Evolutionary conservation across 2,113 vertebrate genomes (phyloP), one percentile per base, ranked within the genome.

Genomic region (Ia io): DNA sequence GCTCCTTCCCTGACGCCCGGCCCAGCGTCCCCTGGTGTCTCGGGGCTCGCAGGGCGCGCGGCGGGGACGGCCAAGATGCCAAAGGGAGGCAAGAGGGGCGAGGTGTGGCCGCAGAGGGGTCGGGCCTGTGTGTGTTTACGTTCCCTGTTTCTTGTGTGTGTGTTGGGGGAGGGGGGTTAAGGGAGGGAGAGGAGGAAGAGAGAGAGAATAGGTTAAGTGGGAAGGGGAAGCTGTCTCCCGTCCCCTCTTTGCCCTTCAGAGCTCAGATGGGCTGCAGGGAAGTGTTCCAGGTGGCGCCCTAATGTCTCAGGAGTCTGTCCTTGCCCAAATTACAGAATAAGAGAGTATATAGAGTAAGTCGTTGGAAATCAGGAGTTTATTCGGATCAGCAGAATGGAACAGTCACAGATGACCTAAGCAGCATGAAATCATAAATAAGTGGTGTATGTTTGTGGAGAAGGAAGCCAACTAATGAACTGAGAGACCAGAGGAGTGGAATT

Each of bases 211-310:
- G 28, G 28, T 32, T 14, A 13, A 30, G 3, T 44, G 16, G 16
- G 53, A 69, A 93, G 73, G 92, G 71, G 40, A 79, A 47, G 35
- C 70, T 53, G 53, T 78, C 53, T 91, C 59, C 80, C 84, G 82
- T 97, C 97, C 95, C 95, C 96, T 91, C 89, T 93, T 95, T 96
- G 96, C 93, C 94, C 93, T 94, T 92, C 61, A 76, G 88, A 59
- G 76, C 89, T 91, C 82, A 51, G 40, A 32, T 87, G 88, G 44
- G 56, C 83, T 53, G 73, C 86, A 84, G 88, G 67, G 53, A 71
- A 71, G 67, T 47, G 83, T 90, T 67, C 61, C 88, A 79, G 40
- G 42, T 49, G 90, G 22, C 22, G 56, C 35, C n/a, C 59, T 84
- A 14, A 35, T 79, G 89, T n/a, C 82, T 84, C 82, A 18, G 71